Percentiles rank a stretch among this genome's conserved stretches.
Evolutionary conservation across 2,797 vertebrate genomes (phyloP).

Genomic region (Glossophaga mutica): DNA sequence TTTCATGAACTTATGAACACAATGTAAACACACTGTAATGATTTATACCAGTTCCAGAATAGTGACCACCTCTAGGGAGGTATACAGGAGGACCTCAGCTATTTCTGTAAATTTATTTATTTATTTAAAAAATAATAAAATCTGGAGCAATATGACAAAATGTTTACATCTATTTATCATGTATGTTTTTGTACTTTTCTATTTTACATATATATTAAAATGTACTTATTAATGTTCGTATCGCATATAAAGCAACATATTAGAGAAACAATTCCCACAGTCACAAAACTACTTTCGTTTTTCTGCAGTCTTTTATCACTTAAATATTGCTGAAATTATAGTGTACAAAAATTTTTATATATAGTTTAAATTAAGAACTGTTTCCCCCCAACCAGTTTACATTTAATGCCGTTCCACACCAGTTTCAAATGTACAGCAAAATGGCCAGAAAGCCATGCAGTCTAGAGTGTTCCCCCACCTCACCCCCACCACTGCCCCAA

Average conservation of each 20-base stretch:
- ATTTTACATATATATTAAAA: not conserved
- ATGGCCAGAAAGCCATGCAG: not conserved
- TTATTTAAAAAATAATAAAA: slow-evolving; percentile 41
- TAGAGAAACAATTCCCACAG: not conserved
- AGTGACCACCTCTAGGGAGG: not conserved
- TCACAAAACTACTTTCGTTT: not conserved
- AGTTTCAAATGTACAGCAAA: not conserved
- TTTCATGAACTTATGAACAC: not conserved
- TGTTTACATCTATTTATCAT: not conserved
- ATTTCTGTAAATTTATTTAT: not conserved
- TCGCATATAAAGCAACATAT: not conserved
- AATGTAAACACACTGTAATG: not conserved
- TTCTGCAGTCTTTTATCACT: not conserved
- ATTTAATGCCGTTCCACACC: not conserved
- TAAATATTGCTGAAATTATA: not conserved
- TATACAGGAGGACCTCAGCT: not conserved
- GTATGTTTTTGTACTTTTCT: not conserved
- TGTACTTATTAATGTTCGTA: not conserved
- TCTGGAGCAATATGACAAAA: not conserved
- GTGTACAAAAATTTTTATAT: not conserved
- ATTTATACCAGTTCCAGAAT: not conserved
- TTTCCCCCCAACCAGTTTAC: not conserved
- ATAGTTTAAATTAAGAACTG: not conserved
- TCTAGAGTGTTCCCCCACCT: not conserved
- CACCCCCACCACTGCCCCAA: not conserved